These are phyloP conservation scores for Prorops nasuta DNA, from an alignment of 1,140 invertebrate species.

Conservation along the genomic window DNA sequence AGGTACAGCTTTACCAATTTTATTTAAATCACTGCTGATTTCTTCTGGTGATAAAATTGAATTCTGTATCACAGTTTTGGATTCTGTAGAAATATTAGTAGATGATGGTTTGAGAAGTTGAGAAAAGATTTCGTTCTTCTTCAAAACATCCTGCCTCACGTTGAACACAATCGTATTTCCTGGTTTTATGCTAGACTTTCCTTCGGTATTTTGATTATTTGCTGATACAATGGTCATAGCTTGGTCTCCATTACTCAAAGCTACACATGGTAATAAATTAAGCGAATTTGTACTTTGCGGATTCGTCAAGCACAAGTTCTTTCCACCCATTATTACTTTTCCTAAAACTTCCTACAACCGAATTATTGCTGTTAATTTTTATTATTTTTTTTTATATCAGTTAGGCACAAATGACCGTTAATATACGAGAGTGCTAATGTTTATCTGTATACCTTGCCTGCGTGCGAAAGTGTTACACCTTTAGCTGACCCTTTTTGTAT, in stretches of 20 bases:
- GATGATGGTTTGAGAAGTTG: constrained; percentile 35
- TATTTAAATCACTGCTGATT: constrained; percentile 30
- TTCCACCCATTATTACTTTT: constrained; percentile 47
- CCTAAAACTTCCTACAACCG: constrained; percentile 44
- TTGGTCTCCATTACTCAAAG: constrained; percentile 42
- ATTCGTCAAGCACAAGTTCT: constrained; percentile 40
- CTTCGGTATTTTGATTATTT: constrained; percentile 9
- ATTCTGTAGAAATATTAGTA: constrained; percentile 33
- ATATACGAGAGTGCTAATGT: not conserved
- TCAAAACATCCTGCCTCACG: constrained; percentile 32
- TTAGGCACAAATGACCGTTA: not conserved
- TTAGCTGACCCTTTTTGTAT: constrained; percentile 44
- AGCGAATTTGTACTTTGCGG: constrained; percentile 36
- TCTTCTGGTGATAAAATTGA: constrained; percentile 29
- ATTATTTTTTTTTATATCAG: not conserved
- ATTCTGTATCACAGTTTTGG: constrained; percentile 34
- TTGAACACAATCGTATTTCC: constrained; percentile 38
- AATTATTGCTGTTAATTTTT: constrained; percentile 10
- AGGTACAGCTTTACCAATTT: constrained; percentile 16
- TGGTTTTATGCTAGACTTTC: constrained; percentile 26
- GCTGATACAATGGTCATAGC: constrained; percentile 24
- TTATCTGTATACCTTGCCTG: constrained; percentile 42
- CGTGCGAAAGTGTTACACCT: constrained; percentile 46
- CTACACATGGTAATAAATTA: constrained; percentile 33
- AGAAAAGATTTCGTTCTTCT: constrained; percentile 32